A percentile compares a stretch with the other conserved stretches of the same genome.
phyloP scores from a whole-genome alignment of 2,113 vertebrate species.

The Cynocephalus volans region DNA sequence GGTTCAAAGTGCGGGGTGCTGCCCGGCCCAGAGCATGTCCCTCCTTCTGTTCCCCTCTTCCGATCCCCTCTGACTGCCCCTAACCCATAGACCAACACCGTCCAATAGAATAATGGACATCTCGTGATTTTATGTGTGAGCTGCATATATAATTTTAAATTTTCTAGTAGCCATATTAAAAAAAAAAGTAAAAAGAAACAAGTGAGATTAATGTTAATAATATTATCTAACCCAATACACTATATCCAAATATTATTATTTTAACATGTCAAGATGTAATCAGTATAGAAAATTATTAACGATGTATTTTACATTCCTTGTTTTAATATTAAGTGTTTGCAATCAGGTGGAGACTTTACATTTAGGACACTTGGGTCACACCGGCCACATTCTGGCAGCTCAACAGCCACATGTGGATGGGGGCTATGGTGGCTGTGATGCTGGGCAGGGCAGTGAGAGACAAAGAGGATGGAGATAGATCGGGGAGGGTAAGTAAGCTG shows the following conservation, averaged over 20 bases:
- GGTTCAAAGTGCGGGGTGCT: neutral
- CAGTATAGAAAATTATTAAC: neutral
- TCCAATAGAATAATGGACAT: neutral
- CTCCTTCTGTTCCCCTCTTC: neutral
- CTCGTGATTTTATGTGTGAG: neutral
- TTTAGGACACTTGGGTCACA: neutral
- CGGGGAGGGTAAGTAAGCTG: neutral
- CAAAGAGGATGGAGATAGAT: neutral
- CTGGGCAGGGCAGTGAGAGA: too few species aligned
- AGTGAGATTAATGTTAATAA: neutral
- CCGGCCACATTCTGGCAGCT: neutral
- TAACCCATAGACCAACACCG: neutral
- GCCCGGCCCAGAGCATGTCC: neutral
- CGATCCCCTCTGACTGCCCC: neutral
- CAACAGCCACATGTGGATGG: too few species aligned
- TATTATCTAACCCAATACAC: neutral
- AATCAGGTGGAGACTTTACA: neutral
- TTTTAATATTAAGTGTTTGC: neutral
- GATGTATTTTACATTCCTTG: neutral
- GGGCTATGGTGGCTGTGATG: neutral
- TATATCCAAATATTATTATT: slow-evolving; percentile 15
- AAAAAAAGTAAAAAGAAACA: slow-evolving; percentile 12
- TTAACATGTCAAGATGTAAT: slow-evolving; percentile 11
- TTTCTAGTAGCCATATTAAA: neutral
- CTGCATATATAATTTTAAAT: neutral